A percentile compares a stretch with the other conserved stretches of the same genome.
Evolutionary conservation across 2,888 invertebrate genomes (phyloP).

Genomic region (Xestia sexstrigata): DNA sequence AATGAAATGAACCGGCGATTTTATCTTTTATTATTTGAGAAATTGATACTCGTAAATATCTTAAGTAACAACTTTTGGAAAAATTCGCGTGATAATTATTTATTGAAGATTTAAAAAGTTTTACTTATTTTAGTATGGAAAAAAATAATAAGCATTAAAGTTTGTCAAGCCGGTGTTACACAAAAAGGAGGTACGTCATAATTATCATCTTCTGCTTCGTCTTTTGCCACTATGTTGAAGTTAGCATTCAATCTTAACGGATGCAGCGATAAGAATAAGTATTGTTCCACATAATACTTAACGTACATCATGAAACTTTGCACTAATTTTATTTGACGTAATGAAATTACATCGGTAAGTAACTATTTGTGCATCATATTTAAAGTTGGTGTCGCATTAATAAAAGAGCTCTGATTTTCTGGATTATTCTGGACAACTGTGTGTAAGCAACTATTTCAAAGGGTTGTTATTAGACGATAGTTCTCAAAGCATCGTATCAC

Average conservation of each 20-base stretch:
- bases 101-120: not conserved
- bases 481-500: not conserved
- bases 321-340: too few species aligned
- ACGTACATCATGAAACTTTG: too few species aligned
- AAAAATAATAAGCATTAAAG: not conserved
- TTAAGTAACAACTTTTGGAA: not conserved
- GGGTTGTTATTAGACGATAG: not conserved
- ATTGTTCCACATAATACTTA: too few species aligned
- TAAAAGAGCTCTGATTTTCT: not conserved
- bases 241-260: not conserved
- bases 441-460: not conserved
- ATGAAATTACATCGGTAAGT: too few species aligned
- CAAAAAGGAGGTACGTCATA: not conserved
- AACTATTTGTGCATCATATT: too few species aligned
- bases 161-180: not conserved
- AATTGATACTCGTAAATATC: slow-evolving; percentile 2
- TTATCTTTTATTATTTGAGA: not conserved
- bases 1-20: slow-evolving; percentile 11
- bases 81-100: not conserved
- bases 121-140: not conserved
- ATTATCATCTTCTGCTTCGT: not conserved
- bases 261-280: too few species aligned
- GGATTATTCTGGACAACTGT: not conserved
- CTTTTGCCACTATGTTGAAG: not conserved
- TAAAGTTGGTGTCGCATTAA: not conserved